Evolutionary conservation across 2,888 invertebrate genomes (phyloP), one percentile per base, ranked within the genome.

Genomic region (Nomada fucata): DNA sequence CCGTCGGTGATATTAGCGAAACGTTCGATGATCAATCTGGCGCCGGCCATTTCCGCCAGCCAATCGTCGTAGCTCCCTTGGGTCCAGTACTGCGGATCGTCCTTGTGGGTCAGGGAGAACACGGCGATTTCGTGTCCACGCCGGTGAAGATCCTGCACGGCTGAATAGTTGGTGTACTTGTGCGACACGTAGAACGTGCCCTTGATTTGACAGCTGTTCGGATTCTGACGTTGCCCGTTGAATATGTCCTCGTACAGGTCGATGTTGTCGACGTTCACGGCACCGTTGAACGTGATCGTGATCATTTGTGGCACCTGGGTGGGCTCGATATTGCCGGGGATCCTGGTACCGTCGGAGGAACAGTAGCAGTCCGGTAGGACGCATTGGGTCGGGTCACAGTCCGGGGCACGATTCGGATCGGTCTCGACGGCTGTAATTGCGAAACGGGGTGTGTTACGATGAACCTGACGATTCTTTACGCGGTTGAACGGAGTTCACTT

Each of bases 11-110:
- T 97, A 94, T 98, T 98, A 75, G 98, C 97, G 92, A 98, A 98
- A 88, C 97, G 96, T 94, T 98, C 98, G 86, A 97, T 95, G 91
- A 98, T 98, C 83, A 98, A 94, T 89, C 98, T 96, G 42, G 96
- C 97, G 23, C 98, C 98, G 64, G 98, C 98, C 98, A 98, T 98
- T 94, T 98, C 98, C 85, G 98, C 98, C 60, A 98, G 94, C 98
- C 98, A 98, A 94, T 97, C 98, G 91, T 97, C 98, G 94, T 98
- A 98, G 75, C 95, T 96, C 63, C 98, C 98, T 84, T 96, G 95
- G 11, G 96, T 95, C 98, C 98, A 98, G 94, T 98, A 98, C 90
- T 97, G 96, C 36, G 98, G 98, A 89, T 98, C 97, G 91, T 98
- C 98, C 92, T 98, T 98, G 95, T 98, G 98, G 15, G 98, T 98